Conservation (phyloP, 2,888 invertebrate genomes). For the Chorisops tibialis region DNA sequence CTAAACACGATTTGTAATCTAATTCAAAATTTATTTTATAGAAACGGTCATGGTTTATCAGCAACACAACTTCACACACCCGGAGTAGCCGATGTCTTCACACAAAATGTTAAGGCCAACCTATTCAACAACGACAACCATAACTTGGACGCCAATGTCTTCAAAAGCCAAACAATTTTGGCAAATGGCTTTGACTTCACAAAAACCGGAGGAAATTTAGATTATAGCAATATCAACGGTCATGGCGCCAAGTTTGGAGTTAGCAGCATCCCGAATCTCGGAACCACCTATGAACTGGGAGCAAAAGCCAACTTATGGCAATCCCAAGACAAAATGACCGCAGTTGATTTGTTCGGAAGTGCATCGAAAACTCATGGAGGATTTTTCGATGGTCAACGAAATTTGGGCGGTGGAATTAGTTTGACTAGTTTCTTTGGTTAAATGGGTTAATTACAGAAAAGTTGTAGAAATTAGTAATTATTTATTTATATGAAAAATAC, state of each 20-base stretch:
- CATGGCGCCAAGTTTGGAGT: slow-evolving; percentile 40
- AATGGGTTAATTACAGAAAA: too few relatives aligned
- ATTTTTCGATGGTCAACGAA: slow-evolving; percentile 36
- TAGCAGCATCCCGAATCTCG: slow-evolving; percentile 40
- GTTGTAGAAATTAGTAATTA: too few relatives aligned
- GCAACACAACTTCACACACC: slow-evolving; percentile 40
- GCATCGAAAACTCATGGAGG: slow-evolving; percentile 40
- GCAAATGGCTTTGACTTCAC: slow-evolving; percentile 38
- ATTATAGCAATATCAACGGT: slow-evolving; percentile 38
- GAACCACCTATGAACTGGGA: slow-evolving; percentile 37
- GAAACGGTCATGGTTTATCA: slow-evolving; percentile 41
- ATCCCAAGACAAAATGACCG: slow-evolving; percentile 39
- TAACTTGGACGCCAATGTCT: slow-evolving; percentile 39
- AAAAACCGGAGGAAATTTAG: slow-evolving; percentile 40
- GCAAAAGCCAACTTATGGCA: slow-evolving; percentile 41
- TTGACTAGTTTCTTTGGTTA: slow-evolving; percentile 37
- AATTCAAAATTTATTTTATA: slow-evolving; percentile 26
- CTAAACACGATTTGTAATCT: too few relatives aligned
- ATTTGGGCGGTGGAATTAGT: slow-evolving; percentile 38
- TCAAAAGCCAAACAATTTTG: slow-evolving; percentile 38
- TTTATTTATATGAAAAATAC: too few relatives aligned
- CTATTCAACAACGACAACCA: slow-evolving; percentile 24
- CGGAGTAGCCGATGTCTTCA: slow-evolving; percentile 36
- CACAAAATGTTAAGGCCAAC: slow-evolving; percentile 30
- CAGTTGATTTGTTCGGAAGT: slow-evolving; percentile 41